Evolutionary conservation across 1,140 invertebrate species (phyloP).

Genomic region (Saccostrea echinata): DNA sequence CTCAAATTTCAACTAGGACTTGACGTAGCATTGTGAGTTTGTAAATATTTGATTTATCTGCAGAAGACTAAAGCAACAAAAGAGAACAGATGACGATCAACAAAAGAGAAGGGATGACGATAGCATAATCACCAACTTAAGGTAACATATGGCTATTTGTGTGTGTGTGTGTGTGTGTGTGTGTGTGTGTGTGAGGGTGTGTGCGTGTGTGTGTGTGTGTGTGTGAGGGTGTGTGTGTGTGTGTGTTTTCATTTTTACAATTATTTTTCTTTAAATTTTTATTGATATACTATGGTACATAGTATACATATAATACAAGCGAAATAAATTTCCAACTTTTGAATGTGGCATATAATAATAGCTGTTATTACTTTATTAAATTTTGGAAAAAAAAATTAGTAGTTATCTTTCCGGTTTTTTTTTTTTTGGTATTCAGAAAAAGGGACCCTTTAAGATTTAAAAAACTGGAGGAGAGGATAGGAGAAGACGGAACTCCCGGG

Average conservation of each 20-base stretch:
- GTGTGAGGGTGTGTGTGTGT: too few species aligned
- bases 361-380: conserved; percentile 12
- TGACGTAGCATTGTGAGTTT: not conserved
- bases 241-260: too few species aligned
- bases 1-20: not conserved
- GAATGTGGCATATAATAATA: not conserved
- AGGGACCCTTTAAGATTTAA: not conserved
- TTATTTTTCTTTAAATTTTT: not conserved
- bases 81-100: too few species aligned
- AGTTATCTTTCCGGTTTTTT: not conserved
- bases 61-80: not conserved
- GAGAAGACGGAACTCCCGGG: not conserved
- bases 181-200: too few species aligned
- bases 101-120: not conserved
- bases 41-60: conserved; percentile 20
- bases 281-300: conserved; percentile 13
- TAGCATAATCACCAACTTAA: not conserved
- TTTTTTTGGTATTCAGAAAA: not conserved
- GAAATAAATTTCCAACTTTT: conserved; percentile 15
- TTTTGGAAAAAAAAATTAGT: conserved; percentile 1
- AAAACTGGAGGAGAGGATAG: not conserved
- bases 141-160: not conserved
- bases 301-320: not conserved
- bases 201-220: too few species aligned
- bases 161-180: not conserved